Evolutionary conservation across 2,797 vertebrate genomes (phyloP).

Genomic region (Hirundo rustica): DNA sequence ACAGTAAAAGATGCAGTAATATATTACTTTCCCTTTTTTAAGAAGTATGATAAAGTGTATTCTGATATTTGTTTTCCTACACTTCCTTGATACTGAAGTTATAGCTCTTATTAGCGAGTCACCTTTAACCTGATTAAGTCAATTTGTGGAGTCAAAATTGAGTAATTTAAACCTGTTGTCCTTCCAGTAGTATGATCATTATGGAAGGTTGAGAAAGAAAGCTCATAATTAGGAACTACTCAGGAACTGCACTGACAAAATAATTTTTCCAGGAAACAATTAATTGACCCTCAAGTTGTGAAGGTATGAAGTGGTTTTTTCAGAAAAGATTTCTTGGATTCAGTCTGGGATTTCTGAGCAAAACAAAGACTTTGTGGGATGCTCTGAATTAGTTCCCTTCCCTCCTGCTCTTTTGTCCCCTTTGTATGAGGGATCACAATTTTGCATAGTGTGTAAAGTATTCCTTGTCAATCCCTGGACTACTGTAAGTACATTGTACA

Average conservation of each 20-base stretch:
- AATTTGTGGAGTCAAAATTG: background rate
- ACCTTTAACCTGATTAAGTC: background rate
- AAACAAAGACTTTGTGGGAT: background rate
- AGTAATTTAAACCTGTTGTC: background rate
- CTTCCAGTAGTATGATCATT: background rate
- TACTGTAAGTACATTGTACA: background rate
- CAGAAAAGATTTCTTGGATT: background rate
- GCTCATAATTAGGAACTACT: background rate
- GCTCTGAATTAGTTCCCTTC: background rate
- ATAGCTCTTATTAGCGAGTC: background rate
- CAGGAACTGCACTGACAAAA: background rate
- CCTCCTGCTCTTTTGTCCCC: background rate
- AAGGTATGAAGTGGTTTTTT: background rate
- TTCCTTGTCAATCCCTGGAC: background rate
- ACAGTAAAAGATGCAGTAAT: background rate
- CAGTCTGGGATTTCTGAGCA: background rate
- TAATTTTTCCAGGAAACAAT: background rate
- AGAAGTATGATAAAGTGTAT: background rate
- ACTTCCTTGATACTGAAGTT: background rate
- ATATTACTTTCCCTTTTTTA: background rate
- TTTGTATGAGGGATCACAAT: background rate
- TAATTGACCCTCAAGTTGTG: background rate
- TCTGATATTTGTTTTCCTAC: background rate
- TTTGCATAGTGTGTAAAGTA: background rate
- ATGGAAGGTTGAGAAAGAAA: background rate